phyloP scores from a whole-genome alignment of 2,888 invertebrate genomes.

The Drymonia ruficornis region DNA sequence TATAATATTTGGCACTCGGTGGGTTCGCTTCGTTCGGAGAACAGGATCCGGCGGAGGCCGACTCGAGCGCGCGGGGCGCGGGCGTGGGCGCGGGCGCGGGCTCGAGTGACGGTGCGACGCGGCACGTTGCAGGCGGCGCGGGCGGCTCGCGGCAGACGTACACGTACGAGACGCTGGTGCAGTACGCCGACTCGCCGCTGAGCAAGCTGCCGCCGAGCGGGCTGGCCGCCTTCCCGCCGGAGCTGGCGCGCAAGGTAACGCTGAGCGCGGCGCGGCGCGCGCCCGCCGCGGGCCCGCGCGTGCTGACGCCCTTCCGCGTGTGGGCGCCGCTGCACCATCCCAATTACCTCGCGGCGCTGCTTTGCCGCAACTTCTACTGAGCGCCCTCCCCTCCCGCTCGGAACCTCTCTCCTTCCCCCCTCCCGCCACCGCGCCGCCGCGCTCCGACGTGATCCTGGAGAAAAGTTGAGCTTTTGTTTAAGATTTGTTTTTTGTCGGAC shows the following conservation, averaged over 20 bases:
- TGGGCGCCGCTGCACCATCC: conserved; percentile 68
- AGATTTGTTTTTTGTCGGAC: conserved; percentile 25
- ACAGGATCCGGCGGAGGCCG: not conserved
- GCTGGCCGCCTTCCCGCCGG: conserved; percentile 76
- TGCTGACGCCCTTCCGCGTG: conserved; percentile 45
- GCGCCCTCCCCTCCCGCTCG: conserved; percentile 25
- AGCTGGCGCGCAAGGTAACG: conserved; percentile 83
- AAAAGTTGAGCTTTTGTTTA: conserved; percentile 49
- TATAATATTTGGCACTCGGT: not conserved
- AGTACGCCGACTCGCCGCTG: conserved; percentile 82
- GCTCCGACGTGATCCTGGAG: conserved; percentile 18
- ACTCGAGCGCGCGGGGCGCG: conserved; percentile 59
- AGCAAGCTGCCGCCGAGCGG: conserved; percentile 82
- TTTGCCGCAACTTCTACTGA: conserved; percentile 79
- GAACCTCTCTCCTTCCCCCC: conserved; percentile 31
- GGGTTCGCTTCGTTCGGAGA: not conserved
- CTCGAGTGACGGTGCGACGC: not conserved
- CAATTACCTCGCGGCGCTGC: conserved; percentile 77
- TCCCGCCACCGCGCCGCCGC: conserved; percentile 21
- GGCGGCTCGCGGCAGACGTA: conserved; percentile 74
- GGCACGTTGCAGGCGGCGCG: conserved; percentile 50
- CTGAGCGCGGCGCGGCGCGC: conserved; percentile 42
- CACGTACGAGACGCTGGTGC: conserved; percentile 82
- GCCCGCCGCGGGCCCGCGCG: conserved; percentile 34
- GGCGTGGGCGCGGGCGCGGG: conserved; percentile 33